Base-by-base conservation (phyloP, 2,888 invertebrate genomes). In the Aromia moschata region DNA sequence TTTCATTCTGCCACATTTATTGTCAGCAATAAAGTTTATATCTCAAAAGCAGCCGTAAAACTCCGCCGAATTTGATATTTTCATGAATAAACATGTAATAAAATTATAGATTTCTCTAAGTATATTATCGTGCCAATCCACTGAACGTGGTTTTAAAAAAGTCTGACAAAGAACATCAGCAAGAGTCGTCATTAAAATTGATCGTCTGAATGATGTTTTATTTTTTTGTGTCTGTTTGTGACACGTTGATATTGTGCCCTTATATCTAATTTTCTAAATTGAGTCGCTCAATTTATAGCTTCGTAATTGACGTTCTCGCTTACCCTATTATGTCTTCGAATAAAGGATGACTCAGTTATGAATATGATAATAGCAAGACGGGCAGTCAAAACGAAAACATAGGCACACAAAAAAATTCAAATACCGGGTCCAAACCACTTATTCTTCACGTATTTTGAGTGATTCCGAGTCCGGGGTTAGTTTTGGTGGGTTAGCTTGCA, bases 61-160 rank as follows among this genome's bases (percentile, higher is more conserved):
- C 5, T 12, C 30, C 56, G 55, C 58, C 52, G 33, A 58, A 58
- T 58, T 49, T 43, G 44, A 44, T 56, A 25, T 41, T 40, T 56
- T 49, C 49, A 57, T 61, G 54, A 61, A 57, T 55, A 58, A 52
- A 51, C 54, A 45, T 45, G 44, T 57, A 54, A 62, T 49, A 53
- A 52, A 58, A 58, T 56, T 58, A 56, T 18, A 45, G 47, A 37
- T 47, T 62, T 58, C 36, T 56, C 58, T 49, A 54, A 53, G 49
- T 49, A 56, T 54, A 55, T n/a, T n/a, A 46, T 0, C 10, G n/a
- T 30, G 25, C 11, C n/a, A 17, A 31, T n/a, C 16, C 46, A 14
- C 14, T 10, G 17, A 15, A 33, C 33, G 11, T 36, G 33, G n/a
- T 36, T 17, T 36, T 46, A 46, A 36, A 16, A 11, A 31, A 17